Conservation (phyloP, 2,113 vertebrate genomes). For the Atractosteus spatula region DNA sequence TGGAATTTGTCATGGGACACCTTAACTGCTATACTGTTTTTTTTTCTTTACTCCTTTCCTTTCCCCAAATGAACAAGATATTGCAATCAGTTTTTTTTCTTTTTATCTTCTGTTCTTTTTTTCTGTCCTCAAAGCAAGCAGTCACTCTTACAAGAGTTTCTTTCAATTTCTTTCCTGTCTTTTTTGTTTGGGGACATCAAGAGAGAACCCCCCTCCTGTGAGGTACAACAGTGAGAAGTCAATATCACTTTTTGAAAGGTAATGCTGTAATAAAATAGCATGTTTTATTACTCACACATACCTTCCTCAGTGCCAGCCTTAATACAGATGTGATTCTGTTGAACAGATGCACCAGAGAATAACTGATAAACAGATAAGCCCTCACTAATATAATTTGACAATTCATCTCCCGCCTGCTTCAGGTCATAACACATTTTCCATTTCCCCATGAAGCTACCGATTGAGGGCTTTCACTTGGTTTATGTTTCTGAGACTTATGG, state of each 20-base stretch:
- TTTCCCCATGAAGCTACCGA: not conserved
- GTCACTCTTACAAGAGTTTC: not conserved
- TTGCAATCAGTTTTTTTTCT: not conserved
- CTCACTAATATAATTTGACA: conserved; percentile 8
- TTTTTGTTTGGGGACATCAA: conserved; percentile 1
- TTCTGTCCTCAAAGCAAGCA: not conserved
- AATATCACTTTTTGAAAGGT: conserved; percentile 16
- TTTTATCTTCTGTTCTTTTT: not conserved
- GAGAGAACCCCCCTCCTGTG: not conserved
- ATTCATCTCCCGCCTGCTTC: conserved; percentile 22
- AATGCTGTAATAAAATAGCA: conserved; percentile 15
- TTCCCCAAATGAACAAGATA: conserved; percentile 1
- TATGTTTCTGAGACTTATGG: conserved; percentile 13
- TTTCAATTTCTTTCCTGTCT: conserved; percentile 6
- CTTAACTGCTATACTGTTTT: conserved; percentile 29
- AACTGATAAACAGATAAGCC: conserved; percentile 24
- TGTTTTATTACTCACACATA: conserved; percentile 1
- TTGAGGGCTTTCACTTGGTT: conserved; percentile 13
- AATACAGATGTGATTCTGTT: conserved; percentile 4
- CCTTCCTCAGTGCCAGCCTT: not conserved
- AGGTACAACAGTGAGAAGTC: not conserved
- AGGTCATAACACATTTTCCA: conserved; percentile 2
- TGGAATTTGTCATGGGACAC: conserved; percentile 34
- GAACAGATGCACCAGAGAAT: not conserved
- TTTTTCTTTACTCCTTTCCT: conserved; percentile 9